Evolutionary conservation across 2,888 invertebrate species (phyloP), one percentile per base, ranked within the genome.

Genomic region (Ischnus inquisitorius): DNA sequence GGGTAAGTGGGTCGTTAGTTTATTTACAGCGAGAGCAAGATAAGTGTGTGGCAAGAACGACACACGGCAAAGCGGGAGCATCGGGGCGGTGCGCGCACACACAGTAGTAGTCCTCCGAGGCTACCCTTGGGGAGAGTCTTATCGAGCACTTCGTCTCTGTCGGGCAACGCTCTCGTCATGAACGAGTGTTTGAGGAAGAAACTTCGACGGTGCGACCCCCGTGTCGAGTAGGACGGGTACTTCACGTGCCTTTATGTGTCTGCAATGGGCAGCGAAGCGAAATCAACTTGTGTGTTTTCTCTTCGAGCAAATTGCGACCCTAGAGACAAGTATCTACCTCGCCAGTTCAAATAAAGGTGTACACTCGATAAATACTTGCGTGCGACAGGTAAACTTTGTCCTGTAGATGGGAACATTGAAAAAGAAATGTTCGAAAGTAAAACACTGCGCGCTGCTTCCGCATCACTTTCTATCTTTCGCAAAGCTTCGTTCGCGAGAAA

Each of bases 1-100:
- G 68, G 72, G 72, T 64, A 74, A 79, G 79, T 79, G 79, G 65
- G 43, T 72, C 79, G 79, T 72, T 79, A 65, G 65, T 72, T 79
- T 79, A 79, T 79, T 79, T 79, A 79, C 72, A 71, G 65, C 34
- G 28, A 16, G 28, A 51, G 51, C 16, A n/a, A 65, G 51, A 22
- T 19, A 64, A 10, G 54, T 43, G 12, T 51, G 39, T 14, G 34
- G 57, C 22, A 57, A 46, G 54, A 51, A 41, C 28, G 79, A 43
- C 46, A 16, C n/a, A 16, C 14, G 28, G 43, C 22, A 25, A 65
- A 54, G 51, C 43, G 1, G 1, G 54, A 51, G 54, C 25, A 41
- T 22, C 57, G 14, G n/a, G n/a, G n/a, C n/a, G n/a, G n/a, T n/a
- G 22, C 51, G 8, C 46, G 6, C 43, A 54, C 12, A 71, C 41